Base-by-base conservation (phyloP, 2,888 invertebrate species). In the Pristionchus japonicus region DNA sequence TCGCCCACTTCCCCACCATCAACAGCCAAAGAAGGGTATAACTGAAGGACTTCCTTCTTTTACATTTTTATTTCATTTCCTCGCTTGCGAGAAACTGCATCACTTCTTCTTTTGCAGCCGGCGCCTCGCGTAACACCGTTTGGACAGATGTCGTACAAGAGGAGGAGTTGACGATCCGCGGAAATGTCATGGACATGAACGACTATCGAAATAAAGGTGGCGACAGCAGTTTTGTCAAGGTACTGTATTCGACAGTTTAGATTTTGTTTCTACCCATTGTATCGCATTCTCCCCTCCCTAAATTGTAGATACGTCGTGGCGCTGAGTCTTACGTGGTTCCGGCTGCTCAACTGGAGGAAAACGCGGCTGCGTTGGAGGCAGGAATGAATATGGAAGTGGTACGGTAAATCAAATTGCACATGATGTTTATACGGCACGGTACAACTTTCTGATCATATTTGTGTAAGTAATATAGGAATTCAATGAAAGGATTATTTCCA, bases 261-360 rank as follows among this genome's bases (percentile, higher is more conserved):
- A n/a, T n/a, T n/a, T n/a, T n/a, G n/a, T n/a, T n/a, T n/a, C n/a
- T n/a, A n/a, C n/a, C n/a, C n/a, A n/a, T n/a, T n/a, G n/a, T n/a
- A n/a, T n/a, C n/a, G n/a, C n/a, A n/a, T n/a, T n/a, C n/a, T n/a
- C n/a, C n/a, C n/a, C n/a, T n/a, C n/a, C n/a, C n/a, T n/a, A n/a
- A n/a, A n/a, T n/a, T n/a, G n/a, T n/a, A 86, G 86, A 67, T 86
- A 27, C 27, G 80, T 43, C 86, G 90, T 17, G 89, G 90, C 3
- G 84, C 89, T 15, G 90, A 90, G 74, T 85, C 89, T 6, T 90
- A 89, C 80, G 52, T 57, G 3, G 61, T 89, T 1, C 89, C 89
- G 11, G 6, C 83, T n/a, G 87, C 88, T 15, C 70, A 37, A 61
- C 37, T 64, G 84, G 84, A 84, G 61, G 64, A 37, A 61, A 57